These are phyloP conservation scores for Margaritifera margaritifera DNA, from an alignment of 2,888 invertebrate species.

Conservation along the genomic window DNA sequence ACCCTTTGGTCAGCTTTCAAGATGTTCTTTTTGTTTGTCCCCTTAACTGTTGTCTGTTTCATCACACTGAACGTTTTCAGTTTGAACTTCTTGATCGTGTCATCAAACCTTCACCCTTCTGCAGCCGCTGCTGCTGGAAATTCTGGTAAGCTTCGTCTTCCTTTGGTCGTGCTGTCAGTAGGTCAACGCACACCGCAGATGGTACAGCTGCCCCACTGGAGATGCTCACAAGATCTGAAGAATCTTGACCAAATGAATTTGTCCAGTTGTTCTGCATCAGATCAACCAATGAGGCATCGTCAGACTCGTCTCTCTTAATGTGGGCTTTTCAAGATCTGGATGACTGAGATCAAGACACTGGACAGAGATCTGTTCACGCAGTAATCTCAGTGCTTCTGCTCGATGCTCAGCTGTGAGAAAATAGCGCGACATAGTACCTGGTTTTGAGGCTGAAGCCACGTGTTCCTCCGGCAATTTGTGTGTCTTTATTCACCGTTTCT, in stretches of 20 bases:
- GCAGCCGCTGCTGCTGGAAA: too few relatives aligned
- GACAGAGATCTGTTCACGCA: constrained; percentile 6
- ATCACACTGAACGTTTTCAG: too few relatives aligned
- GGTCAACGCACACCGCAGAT: constrained; percentile 9
- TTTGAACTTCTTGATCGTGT: too few relatives aligned
- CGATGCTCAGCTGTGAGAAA: constrained; percentile 33
- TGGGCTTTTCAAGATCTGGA: constrained; percentile 4
- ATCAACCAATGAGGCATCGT: constrained; percentile 4
- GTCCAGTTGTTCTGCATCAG: constrained; percentile 21
- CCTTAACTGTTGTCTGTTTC: too few relatives aligned
- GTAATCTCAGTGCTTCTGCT: constrained; percentile 9
- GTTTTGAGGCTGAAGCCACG: constrained; percentile 29
- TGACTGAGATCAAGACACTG: not conserved
- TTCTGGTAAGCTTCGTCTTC: too few relatives aligned
- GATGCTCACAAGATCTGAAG: constrained; percentile 13
- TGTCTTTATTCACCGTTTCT: constrained; percentile 36
- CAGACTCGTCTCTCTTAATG: constrained; percentile 5
- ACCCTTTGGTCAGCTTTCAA: too few relatives aligned
- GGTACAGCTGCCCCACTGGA: constrained; percentile 12
- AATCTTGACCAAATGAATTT: constrained; percentile 19
- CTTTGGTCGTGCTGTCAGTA: too few relatives aligned
- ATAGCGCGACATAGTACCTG: constrained; percentile 28
- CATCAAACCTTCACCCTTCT: too few relatives aligned
- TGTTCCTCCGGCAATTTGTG: constrained; percentile 36
- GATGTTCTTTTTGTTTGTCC: too few relatives aligned